Base-by-base conservation (phyloP, 1,140 invertebrate species). In the Bombus confusus region DNA sequence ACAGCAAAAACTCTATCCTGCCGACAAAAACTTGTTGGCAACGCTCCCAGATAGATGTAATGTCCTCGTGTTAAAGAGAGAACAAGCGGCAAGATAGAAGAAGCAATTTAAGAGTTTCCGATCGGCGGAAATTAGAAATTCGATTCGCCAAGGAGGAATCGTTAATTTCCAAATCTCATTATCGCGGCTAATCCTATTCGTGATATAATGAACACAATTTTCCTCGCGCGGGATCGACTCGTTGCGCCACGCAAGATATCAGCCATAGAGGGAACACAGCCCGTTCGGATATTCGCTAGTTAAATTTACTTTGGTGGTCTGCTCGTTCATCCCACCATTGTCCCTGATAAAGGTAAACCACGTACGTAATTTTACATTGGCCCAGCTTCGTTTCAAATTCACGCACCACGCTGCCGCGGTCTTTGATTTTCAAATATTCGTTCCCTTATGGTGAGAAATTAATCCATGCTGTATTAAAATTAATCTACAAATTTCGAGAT, bases 261-360 rank as follows among this genome's bases (percentile, higher is more conserved):
- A 74, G 34, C 22, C 57, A 72, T 34, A 69, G n/a, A 59, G 37
- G 37, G 69, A 39, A 39, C 57, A 34, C 78, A 41, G 10, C 5
- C 28, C 28, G 25, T 41, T 9, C 83, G 69, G 68, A 64, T 85
- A 80, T 52, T 47, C 69, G 28, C 77, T 57, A 52, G 83, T 80
- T 73, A 80, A 85, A 85, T 85, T 85, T 73, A 62, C 69, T 69
- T 28, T 59, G 18, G 28, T 18, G 69, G 77, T 39, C 2, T 39
- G 28, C 22, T 80, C 41, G 78, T 74, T 66, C 82, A 43, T 47
- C 41, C 81, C 18, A 15, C 57, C 69, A 73, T 73, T 85, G 75
- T 64, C 57, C 68, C 47, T 80, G 75, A 79, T 79, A 84, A 84
- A 57, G 47, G 41, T 37, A 41, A 80, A 85, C 83, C 83, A 62